These are phyloP conservation scores for Anseranas semipalmata DNA, from an alignment of 2,113 vertebrate genomes.

Conservation along the genomic window DNA sequence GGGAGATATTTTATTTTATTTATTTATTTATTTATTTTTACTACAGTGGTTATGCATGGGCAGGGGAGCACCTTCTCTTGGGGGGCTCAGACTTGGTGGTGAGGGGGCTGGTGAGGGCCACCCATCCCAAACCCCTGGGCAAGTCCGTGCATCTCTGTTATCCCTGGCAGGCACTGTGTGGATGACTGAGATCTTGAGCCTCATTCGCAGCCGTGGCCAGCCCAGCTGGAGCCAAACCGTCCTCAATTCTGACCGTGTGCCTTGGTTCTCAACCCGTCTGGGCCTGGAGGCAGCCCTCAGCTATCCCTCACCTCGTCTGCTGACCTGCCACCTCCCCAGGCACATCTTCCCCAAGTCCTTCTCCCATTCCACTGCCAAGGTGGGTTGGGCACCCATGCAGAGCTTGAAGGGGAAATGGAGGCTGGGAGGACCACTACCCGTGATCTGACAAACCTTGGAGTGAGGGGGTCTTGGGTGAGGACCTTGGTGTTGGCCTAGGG, in stretches of 20 bases:
- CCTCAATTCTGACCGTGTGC: background rate
- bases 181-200: constrained; percentile 14
- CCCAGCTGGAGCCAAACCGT: background rate
- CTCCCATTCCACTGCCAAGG: constrained; percentile 72
- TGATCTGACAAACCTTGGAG: background rate
- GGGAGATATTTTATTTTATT: too few species aligned
- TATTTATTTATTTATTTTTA: too few species aligned
- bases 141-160: background rate
- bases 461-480: background rate
- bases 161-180: background rate
- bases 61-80: background rate
- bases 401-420: background rate
- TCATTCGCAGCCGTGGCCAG: background rate
- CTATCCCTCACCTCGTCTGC: constrained; percentile 50
- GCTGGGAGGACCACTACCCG: background rate
- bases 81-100: background rate
- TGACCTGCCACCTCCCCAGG: constrained; percentile 74
- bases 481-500: background rate
- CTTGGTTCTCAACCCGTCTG: background rate
- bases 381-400: background rate
- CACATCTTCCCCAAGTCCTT: constrained; percentile 72
- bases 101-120: background rate
- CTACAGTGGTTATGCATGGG: background rate
- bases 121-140: too few species aligned
- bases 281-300: background rate